Evolutionary conservation across 2,797 vertebrate species (phyloP).

Genomic region (Picus viridis): DNA sequence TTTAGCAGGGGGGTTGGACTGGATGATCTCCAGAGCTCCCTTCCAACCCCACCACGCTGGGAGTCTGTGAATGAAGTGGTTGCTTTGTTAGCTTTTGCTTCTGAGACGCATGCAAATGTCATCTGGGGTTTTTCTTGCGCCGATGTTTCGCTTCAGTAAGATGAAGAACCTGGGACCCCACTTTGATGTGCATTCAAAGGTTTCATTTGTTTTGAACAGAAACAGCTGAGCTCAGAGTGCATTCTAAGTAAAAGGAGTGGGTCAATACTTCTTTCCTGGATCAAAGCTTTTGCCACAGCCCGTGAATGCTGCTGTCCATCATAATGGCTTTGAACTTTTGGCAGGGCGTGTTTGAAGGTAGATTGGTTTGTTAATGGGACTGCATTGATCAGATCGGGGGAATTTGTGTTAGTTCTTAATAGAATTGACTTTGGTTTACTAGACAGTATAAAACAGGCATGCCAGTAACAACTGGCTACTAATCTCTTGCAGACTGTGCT

Average conservation of each 20-base stretch:
- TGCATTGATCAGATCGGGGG: conserved; percentile 33
- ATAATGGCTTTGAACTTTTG: conserved; percentile 62
- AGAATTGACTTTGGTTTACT: conserved; percentile 25
- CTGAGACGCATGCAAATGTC: conserved; percentile 36
- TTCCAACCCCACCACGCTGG: no score
- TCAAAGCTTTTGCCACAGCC: conserved; percentile 48
- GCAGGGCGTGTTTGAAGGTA: conserved; percentile 4
- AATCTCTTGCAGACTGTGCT: not conserved
- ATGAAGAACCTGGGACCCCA: conserved; percentile 18
- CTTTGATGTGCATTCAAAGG: conserved; percentile 64
- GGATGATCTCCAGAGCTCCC: no score
- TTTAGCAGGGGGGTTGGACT: no score
- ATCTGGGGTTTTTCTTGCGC: conserved; percentile 30
- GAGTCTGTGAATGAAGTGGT: not conserved
- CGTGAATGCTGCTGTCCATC: conserved; percentile 20
- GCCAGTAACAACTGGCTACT: not conserved
- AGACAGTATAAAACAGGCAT: conserved; percentile 3
- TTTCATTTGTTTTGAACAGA: conserved; percentile 42
- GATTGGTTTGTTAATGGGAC: conserved; percentile 49
- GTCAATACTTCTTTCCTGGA: conserved; percentile 40
- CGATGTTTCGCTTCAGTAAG: conserved; percentile 19
- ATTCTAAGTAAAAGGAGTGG: conserved; percentile 19
- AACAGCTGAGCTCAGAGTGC: conserved; percentile 28
- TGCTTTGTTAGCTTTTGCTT: conserved; percentile 15
- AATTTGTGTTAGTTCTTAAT: conserved; percentile 29